Evolutionary conservation across 2,888 invertebrate species (phyloP).

Genomic region (Helobdella robusta): DNA sequence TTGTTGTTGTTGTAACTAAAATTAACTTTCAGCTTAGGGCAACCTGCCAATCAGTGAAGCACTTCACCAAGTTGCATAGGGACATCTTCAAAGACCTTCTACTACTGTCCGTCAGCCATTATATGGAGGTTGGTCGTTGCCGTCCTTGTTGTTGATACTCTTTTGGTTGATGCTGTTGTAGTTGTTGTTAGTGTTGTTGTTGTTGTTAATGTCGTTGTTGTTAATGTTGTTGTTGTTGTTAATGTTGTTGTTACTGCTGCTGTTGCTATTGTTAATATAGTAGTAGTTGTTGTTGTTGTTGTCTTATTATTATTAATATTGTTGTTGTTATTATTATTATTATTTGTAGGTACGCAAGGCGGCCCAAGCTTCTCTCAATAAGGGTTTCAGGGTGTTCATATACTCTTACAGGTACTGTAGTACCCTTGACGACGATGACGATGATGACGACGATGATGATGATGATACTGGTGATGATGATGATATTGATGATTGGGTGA

Average conservation of each 20-base stretch:
- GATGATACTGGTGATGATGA: not conserved
- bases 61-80: conserved; percentile 58
- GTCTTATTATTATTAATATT: not conserved
- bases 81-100: conserved; percentile 58
- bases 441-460: not conserved
- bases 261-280: not conserved
- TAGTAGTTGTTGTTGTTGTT: not conserved
- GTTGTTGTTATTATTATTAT: not conserved
- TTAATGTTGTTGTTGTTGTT: not conserved
- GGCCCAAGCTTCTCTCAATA: conserved; percentile 61
- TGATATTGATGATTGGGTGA: not conserved
- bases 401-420: conserved; percentile 65
- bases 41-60: conserved; percentile 42
- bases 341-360: conserved; percentile 57
- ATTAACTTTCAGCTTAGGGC: conserved; percentile 39
- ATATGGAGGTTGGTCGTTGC: conserved; percentile 56
- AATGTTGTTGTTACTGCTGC: not conserved
- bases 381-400: conserved; percentile 59
- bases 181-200: not conserved
- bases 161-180: not conserved
- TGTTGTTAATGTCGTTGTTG: not conserved
- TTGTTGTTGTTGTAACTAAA: not conserved
- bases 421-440: conserved; percentile 60
- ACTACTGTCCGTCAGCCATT: conserved; percentile 59
- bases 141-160: not conserved